Evolutionary conservation across 2,797 vertebrate species (phyloP).

Genomic region (Xenentodon cancila): DNA sequence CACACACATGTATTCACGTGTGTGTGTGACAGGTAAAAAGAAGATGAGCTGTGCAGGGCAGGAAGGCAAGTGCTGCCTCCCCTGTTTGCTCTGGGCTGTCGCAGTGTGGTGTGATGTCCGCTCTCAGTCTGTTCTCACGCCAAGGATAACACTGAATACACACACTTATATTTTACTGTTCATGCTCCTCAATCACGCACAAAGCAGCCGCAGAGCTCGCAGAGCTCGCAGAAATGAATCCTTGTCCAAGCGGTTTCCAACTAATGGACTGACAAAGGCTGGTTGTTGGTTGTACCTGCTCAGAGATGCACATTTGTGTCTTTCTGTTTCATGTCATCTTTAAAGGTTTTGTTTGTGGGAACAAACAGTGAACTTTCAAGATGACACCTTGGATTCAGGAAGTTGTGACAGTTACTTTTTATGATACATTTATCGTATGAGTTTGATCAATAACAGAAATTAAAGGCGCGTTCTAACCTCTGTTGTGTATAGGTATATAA

Average conservation of each 20-base stretch:
- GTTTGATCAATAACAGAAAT: too few species aligned
- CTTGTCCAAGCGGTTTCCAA: background rate
- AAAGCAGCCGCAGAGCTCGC: constrained; percentile 14
- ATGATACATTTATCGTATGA: too few species aligned
- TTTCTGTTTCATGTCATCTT: background rate
- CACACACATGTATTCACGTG: constrained; percentile 18
- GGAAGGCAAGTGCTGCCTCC: constrained; percentile 59
- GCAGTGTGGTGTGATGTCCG: constrained; percentile 79
- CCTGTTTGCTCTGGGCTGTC: constrained; percentile 70
- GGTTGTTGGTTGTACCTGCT: background rate
- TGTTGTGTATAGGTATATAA: too few species aligned
- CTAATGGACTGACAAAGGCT: background rate
- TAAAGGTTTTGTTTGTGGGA: background rate
- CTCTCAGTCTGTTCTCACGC: constrained; percentile 79
- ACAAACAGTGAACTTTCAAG: background rate
- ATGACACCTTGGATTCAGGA: too few species aligned
- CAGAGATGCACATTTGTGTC: background rate
- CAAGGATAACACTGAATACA: constrained; percentile 69
- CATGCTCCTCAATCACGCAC: constrained; percentile 53
- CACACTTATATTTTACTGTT: constrained; percentile 35
- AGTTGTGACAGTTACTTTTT: too few species aligned
- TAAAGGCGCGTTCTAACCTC: too few species aligned
- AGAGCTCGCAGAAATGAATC: constrained; percentile 25
- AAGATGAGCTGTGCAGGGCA: constrained; percentile 41
- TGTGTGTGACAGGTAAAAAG: constrained; percentile 32